Base-by-base conservation (phyloP, 2,888 invertebrate species). In the Lasioglossum morio region DNA sequence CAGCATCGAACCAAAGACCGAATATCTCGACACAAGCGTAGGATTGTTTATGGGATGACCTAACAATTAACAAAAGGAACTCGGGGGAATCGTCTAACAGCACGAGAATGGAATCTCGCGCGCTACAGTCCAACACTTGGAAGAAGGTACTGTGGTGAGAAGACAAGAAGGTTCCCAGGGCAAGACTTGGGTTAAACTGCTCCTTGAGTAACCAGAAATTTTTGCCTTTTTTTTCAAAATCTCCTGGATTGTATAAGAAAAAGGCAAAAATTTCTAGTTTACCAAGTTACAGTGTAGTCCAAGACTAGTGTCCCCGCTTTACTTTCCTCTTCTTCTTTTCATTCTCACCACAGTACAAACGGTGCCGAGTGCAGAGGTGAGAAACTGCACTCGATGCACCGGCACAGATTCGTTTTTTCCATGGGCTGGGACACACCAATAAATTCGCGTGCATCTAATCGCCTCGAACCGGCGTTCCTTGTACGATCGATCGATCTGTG, bases 321-420 rank as follows among this genome's bases (percentile, higher is more conserved):
- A 43, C 14, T 14, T 43, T 43, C 43, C 43, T 0, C 14, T 43
- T 43, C 40, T 40, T n/a, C n/a, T n/a, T 40, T 10, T 12, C 46
- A 1, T 46, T 46, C 16, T 46, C 46, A 16, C 4, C 16, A 16
- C 46, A 46, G 0, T 16, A 27, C n/a, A 53, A 12, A 27, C 72
- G 72, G 19, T 72, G 46, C 60, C 30, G 30, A 40, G 27, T 27
- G 72, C 14, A 46, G 34, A 19, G 1, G 16, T 19, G 46, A 5
- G 16, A 48, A 57, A 37, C 40, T 48, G n/a, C 14, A 43, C 75
- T 74, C 72, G 70, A 77, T 57, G 85, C 60, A 77, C 48, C 60
- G 60, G 34, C 79, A 70, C 63, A 74, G 77, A 77, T 72, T 60
- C 76, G 79, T 84, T 85, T 77, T 77, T 77, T 53, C 77, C 69